Base-by-base conservation (phyloP, 2,113 vertebrate genomes). In the Helogale parvula region DNA sequence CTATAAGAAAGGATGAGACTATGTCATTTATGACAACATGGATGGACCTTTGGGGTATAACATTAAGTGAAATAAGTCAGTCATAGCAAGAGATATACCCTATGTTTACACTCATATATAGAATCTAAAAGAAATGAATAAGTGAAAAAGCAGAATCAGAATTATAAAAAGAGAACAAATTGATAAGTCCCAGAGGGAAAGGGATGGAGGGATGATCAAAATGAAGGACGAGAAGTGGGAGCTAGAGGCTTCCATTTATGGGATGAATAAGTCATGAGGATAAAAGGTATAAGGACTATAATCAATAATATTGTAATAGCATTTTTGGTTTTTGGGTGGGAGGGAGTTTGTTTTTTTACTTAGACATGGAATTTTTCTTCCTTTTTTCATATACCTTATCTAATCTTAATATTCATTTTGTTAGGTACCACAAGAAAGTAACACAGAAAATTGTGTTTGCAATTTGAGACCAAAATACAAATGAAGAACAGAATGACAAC, bases 391-490 rank as follows among this genome's bases (percentile, higher is more conserved):
- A 99, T 98, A 99, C 98, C 98, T 99, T 98, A 98, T 98, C 98
- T 99, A 99, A 97, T 99, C 99, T 99, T 99, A 99, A 99, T 99
- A 99, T 98, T 99, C 98, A 98, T 99, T 98, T 98, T 94, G 93
- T 98, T 95, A 93, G 97, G 98, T 99, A 98, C 98, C 98, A 99
- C 98, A 98, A 99, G 98, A 98, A 98, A 98, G 97, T 97, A 98
- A 98, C 99, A 98, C 98, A 99, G 98, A 99, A 99, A 99, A 99
- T 98, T 74, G 96, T 98, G 98, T 99, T 96, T 99, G 99, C 98
- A 98, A 96, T 98, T 95, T n/a, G 97, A 97, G 98, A 98, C 97
- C 97, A 96, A 98, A 98, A 98, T 98, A 98, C 98, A 98, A 98
- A 98, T 65, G 88, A 95, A 94, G 98, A 97, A 90, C 98, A 87